Conservation (phyloP, 2,888 invertebrate genomes). For the Yponomeuta evonymella region DNA sequence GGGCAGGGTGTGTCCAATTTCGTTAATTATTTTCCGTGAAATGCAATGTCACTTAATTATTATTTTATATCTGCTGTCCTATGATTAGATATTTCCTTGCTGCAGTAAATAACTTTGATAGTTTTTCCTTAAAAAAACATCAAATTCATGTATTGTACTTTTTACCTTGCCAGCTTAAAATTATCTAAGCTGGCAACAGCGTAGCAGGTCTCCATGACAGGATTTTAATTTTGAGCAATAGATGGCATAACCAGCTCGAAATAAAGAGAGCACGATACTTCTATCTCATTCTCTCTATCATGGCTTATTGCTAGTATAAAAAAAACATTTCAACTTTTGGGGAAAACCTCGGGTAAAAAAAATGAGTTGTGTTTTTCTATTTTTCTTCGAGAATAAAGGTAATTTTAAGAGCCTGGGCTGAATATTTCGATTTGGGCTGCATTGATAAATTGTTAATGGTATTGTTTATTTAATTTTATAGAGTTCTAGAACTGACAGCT, state of each 20-base stretch:
- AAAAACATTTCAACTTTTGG: neutral
- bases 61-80: neutral
- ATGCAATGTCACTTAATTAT: neutral
- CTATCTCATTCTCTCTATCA: neutral
- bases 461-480: too few species aligned
- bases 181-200: constrained; percentile 9
- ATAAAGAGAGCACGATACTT: neutral
- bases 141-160: neutral
- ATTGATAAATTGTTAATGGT: too few species aligned
- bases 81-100: neutral
- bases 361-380: too few species aligned
- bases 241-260: constrained; percentile 27
- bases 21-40: neutral
- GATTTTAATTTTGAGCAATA: constrained; percentile 20
- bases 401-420: too few species aligned
- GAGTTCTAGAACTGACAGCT: too few species aligned
- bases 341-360: neutral
- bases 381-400: too few species aligned
- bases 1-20: constrained; percentile 32
- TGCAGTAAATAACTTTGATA: neutral
- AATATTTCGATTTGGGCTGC: too few species aligned
- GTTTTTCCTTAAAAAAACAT: neutral
- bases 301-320: neutral
- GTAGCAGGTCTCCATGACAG: neutral
- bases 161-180: neutral